Evolutionary conservation across 2,113 vertebrate genomes (phyloP).

Genomic region (Cacatua alba): DNA sequence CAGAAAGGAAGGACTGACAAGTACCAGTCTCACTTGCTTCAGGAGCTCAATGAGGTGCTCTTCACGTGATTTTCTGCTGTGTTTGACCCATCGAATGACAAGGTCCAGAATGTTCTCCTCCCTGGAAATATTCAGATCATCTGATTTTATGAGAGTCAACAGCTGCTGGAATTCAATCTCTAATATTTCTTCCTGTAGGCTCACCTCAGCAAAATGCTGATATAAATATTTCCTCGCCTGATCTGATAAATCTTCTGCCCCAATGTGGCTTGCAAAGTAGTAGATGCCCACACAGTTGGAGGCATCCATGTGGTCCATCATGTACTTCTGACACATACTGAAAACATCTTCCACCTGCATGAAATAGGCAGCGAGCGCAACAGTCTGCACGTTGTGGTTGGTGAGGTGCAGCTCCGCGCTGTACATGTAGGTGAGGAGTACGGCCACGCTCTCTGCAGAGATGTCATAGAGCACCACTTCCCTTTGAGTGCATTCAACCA

Average conservation of each 20-base stretch:
- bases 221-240: slow-evolving; percentile 84
- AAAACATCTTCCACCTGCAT: slow-evolving; percentile 95
- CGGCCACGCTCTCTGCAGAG: slow-evolving; percentile 84
- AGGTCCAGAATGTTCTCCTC: slow-evolving; percentile 94
- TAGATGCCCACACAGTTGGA: slow-evolving; percentile 94
- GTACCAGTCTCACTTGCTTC: slow-evolving; percentile 86
- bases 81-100: slow-evolving; percentile 89
- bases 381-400: slow-evolving; percentile 85
- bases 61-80: slow-evolving; percentile 70
- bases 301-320: slow-evolving; percentile 93
- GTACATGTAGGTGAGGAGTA: slow-evolving; percentile 91
- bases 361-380: slow-evolving; percentile 89
- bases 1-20: slow-evolving; percentile 85
- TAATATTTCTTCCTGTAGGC: slow-evolving; percentile 89
- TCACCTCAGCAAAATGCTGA: slow-evolving; percentile 91
- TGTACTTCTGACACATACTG: slow-evolving; percentile 84
- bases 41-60: slow-evolving; percentile 86
- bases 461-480: slow-evolving; percentile 86
- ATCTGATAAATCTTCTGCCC: slow-evolving; percentile 89
- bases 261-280: slow-evolving; percentile 90
- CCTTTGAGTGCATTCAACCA: slow-evolving; percentile 84
- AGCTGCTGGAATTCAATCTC: slow-evolving; percentile 90
- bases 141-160: slow-evolving; percentile 84
- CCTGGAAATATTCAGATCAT: slow-evolving; percentile 92
- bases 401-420: slow-evolving; percentile 81